A percentile compares a stretch with the other conserved stretches of the same genome.
Evolutionary conservation across 2,888 invertebrate genomes (phyloP).

Genomic region (Papilio elwesi): DNA sequence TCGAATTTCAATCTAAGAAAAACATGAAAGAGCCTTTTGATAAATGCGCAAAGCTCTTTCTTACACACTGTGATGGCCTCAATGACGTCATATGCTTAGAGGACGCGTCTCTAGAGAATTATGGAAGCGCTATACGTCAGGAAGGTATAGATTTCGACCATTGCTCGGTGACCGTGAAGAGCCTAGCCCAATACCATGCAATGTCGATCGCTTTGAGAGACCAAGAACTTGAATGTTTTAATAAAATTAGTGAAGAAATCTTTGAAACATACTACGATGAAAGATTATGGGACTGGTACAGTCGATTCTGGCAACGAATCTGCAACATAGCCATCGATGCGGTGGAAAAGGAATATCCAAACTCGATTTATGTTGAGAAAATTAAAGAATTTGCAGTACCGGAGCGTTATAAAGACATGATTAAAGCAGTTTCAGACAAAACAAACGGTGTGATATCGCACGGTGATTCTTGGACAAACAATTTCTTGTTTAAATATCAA

Average conservation of each 20-base stretch:
- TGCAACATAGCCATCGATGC: constrained; percentile 85
- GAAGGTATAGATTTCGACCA: constrained; percentile 81
- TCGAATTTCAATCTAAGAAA: constrained; percentile 72
- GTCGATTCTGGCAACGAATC: constrained; percentile 78
- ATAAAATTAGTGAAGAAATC: constrained; percentile 63
- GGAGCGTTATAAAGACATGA: constrained; percentile 78
- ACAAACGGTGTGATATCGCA: constrained; percentile 86
- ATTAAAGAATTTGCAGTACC: constrained; percentile 81
- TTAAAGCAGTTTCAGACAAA: constrained; percentile 65
- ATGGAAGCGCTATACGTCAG: constrained; percentile 72
- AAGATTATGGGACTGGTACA: constrained; percentile 83
- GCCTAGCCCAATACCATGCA: constrained; percentile 85
- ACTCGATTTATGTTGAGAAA: constrained; percentile 83
- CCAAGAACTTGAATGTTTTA: constrained; percentile 78
- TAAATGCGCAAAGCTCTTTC: constrained; percentile 77
- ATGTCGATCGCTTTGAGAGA: constrained; percentile 84
- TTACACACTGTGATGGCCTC: constrained; percentile 76
- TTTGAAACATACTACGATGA: constrained; percentile 85
- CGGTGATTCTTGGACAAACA: constrained; percentile 91
- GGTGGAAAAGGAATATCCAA: constrained; percentile 85
- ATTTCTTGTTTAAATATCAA: constrained; percentile 85
- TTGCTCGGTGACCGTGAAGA: constrained; percentile 76
- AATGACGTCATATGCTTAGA: constrained; percentile 84
- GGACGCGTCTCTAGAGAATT: constrained; percentile 78
- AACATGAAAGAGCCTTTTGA: constrained; percentile 75